phyloP scores from a whole-genome alignment of 2,888 invertebrate genomes.

The Abrostola triplasia region DNA sequence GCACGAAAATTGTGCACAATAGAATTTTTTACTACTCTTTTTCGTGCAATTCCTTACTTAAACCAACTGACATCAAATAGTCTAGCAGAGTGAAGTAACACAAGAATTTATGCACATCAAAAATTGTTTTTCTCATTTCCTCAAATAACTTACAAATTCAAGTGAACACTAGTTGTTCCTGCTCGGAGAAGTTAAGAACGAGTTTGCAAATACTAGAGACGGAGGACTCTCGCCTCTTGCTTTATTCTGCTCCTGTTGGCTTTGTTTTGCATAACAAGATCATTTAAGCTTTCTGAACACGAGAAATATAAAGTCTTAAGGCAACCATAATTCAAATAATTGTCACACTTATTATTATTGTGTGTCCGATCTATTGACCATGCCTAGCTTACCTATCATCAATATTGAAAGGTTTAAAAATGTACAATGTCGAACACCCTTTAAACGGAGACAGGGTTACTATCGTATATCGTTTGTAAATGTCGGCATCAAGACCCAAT shows the following conservation, averaged over 20 bases:
- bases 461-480: slow-evolving; percentile 45
- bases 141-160: slow-evolving; percentile 8
- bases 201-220: slow-evolving; percentile 27
- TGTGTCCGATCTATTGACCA: too few species aligned
- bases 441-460: slow-evolving; percentile 19
- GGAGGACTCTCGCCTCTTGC: slow-evolving; percentile 24
- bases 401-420: slow-evolving; percentile 5
- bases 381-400: background rate
- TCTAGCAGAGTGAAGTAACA: background rate
- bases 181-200: slow-evolving; percentile 4
- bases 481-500: slow-evolving; percentile 28
- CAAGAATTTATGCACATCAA: background rate
- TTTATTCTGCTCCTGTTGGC: slow-evolving; percentile 18
- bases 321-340: too few species aligned
- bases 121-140: slow-evolving; percentile 11
- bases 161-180: slow-evolving; percentile 22
- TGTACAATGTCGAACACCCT: slow-evolving; percentile 27
- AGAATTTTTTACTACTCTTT: too few species aligned
- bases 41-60: background rate
- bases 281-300: slow-evolving; percentile 16
- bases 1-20: too few species aligned
- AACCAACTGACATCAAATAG: background rate
- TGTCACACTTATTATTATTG: too few species aligned
- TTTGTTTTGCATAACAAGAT: slow-evolving; percentile 33
- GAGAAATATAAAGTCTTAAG: too few species aligned